Evolutionary conservation across 2,888 invertebrate genomes (phyloP).

Genomic region (Callosobruchus maculatus): DNA sequence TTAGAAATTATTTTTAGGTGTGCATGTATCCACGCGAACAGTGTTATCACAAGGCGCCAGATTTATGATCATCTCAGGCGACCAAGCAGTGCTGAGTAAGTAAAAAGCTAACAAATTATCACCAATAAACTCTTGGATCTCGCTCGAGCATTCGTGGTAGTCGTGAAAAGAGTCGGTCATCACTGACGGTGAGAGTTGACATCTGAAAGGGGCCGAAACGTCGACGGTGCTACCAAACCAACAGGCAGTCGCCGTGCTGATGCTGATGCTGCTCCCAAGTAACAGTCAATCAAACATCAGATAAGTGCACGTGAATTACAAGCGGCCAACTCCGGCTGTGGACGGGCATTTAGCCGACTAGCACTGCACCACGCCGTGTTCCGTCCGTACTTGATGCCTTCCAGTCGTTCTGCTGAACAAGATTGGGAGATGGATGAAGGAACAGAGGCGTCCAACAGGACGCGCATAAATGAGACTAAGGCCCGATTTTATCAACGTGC

Average conservation of each 20-base stretch:
- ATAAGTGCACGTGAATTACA: slow-evolving; percentile 21
- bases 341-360: background rate
- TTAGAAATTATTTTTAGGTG: no score
- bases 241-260: slow-evolving; percentile 1
- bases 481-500: no score
- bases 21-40: no score
- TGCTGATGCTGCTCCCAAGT: slow-evolving; percentile 12
- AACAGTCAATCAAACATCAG: slow-evolving; percentile 19
- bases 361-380: background rate
- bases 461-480: no score
- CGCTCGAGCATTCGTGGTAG: background rate
- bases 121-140: background rate
- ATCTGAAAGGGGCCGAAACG: background rate
- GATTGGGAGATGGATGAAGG: background rate
- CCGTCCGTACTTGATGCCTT: background rate
- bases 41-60: no score
- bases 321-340: slow-evolving; percentile 2
- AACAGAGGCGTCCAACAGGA: background rate
- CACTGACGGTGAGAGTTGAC: background rate
- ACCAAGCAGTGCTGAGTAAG: background rate
- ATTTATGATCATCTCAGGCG: no score
- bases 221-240: background rate
- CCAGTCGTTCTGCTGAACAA: background rate
- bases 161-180: background rate
- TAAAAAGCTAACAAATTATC: background rate